These are phyloP conservation scores for Petromus typicus DNA, from an alignment of 2,113 vertebrate genomes.

Conservation along the genomic window DNA sequence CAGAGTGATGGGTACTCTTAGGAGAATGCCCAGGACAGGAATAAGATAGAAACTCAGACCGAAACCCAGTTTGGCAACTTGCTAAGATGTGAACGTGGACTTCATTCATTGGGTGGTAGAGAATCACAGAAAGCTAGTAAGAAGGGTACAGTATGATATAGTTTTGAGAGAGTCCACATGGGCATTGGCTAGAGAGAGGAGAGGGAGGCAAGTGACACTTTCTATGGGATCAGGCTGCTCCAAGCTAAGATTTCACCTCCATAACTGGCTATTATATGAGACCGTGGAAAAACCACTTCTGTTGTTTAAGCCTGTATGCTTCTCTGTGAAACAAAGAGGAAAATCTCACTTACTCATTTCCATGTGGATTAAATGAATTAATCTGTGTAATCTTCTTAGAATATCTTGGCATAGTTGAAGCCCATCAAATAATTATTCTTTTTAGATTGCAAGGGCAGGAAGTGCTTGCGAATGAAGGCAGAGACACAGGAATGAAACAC, in stretches of 20 bases:
- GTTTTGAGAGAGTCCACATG: not conserved
- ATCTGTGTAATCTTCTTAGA: not conserved
- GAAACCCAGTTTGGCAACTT: not conserved
- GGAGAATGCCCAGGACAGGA: not conserved
- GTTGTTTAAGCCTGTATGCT: not conserved
- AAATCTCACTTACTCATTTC: not conserved
- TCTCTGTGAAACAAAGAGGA: slow-evolving; percentile 1
- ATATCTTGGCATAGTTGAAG: not conserved
- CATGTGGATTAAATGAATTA: not conserved
- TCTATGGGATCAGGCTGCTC: not conserved
- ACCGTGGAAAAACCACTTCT: not conserved
- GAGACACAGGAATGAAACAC: not conserved
- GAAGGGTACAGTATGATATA: not conserved
- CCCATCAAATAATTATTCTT: not conserved
- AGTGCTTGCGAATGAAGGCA: not conserved
- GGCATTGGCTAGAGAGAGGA: not conserved
- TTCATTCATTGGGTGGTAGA: not conserved
- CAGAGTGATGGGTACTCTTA: not conserved
- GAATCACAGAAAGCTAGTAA: not conserved
- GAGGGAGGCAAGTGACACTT: not conserved
- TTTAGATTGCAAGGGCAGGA: not conserved
- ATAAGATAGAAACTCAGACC: not conserved
- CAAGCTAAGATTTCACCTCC: not conserved
- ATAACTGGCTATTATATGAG: not conserved
- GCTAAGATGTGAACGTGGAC: not conserved